Conservation (phyloP, 2,797 vertebrate genomes). For the Xyrichtys novacula region DNA sequence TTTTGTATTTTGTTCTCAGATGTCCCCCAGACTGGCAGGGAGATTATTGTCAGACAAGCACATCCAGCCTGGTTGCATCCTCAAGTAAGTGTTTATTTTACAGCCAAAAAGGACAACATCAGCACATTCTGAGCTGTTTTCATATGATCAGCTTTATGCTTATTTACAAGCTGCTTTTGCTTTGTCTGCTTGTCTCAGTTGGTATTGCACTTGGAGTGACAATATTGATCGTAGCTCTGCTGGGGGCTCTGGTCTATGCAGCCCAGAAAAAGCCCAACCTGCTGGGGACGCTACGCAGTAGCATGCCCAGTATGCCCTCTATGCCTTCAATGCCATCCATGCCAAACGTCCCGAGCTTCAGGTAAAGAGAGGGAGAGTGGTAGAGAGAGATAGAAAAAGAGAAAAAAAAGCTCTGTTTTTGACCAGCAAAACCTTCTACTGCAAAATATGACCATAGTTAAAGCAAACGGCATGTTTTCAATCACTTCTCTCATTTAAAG, state of each 20-base stretch:
- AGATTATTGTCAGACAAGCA: constrained; percentile 73
- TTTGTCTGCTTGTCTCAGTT: constrained; percentile 57
- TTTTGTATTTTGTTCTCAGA: constrained; percentile 52
- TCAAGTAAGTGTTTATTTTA: constrained; percentile 63
- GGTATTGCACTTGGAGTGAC: constrained; percentile 83
- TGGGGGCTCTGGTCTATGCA: constrained; percentile 69
- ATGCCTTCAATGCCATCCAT: constrained; percentile 44
- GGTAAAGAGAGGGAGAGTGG: constrained; percentile 72
- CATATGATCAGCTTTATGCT: background rate
- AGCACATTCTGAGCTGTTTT: background rate
- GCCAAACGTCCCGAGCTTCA: constrained; percentile 62
- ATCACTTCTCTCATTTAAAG: too few species aligned
- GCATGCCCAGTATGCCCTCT: constrained; percentile 45
- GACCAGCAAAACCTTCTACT: background rate
- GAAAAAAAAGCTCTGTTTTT: background rate
- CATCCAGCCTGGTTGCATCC: constrained; percentile 39
- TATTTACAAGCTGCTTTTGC: background rate
- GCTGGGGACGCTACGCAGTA: constrained; percentile 50
- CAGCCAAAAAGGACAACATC: background rate
- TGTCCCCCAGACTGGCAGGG: constrained; percentile 78
- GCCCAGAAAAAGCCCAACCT: constrained; percentile 70
- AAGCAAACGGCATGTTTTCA: background rate
- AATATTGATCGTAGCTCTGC: constrained; percentile 59
- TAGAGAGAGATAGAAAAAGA: background rate
- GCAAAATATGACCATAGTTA: background rate